Evolutionary conservation across 2,888 invertebrate species (phyloP), one percentile per base, ranked within the genome.

Genomic region (Papilio protenor): DNA sequence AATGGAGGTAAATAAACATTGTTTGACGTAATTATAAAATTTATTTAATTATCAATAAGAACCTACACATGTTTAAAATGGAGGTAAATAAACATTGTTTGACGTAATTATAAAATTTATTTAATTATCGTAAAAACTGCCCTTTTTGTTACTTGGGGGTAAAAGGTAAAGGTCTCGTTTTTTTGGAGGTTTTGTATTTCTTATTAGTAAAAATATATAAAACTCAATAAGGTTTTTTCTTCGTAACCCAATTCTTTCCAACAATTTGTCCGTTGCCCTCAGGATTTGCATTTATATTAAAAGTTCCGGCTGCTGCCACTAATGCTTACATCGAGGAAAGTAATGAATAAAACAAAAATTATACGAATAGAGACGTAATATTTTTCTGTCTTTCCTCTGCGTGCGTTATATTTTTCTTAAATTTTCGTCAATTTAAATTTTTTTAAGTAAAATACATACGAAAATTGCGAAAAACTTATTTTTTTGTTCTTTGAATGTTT

Each of bases 271-370:
- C 70, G 55, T 21, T 59, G 40, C 40, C 76, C 70, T 57, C 57
- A 49, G 18, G 23, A 76, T 76, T 70, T 76, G 52, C 55, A 77
- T 74, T 69, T 77, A 73, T 74, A 77, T 77, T 77, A 66, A 77
- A 73, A 77, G 73, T 75, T 75, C 69, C 66, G 69, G 52, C 75
- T 75, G 66, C 21, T 40, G 75, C 69, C 55, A 69, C 75, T 75
- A 75, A 75, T 75, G 75, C 69, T 75, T 75, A 75, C 49, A 69
- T 75, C 69, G 40, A 14, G 33, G 55, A 49, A 33, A 52, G 66
- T 75, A 55, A 75, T 75, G 75, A 75, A 75, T 75, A 75, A 75
- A 75, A 69, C 75, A 52, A 49, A 69, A 69, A 75, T 75, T 75
- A 69, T 55, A 66, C 40, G 66, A 69, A 69, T 40, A 49, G 40